phyloP scores from a whole-genome alignment of 2,888 invertebrate species.

The Tiphia femorata region DNA sequence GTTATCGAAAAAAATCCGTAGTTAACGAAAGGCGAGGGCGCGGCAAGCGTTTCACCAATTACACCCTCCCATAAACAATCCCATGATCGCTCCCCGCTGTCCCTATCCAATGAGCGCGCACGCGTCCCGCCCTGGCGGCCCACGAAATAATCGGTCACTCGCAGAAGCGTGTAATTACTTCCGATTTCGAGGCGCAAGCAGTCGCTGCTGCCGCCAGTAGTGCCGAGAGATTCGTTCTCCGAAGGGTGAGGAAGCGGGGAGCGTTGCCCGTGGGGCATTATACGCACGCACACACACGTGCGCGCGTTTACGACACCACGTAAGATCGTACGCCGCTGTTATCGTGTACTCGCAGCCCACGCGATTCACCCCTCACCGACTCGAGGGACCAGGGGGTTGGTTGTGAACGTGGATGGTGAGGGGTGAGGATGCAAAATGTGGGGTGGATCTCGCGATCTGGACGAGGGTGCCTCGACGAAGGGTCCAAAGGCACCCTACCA shows the following conservation, averaged over 20 bases:
- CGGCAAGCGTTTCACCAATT: too few relatives aligned
- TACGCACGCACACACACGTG: background rate
- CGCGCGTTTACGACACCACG: slow-evolving; percentile 26
- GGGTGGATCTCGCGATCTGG: background rate
- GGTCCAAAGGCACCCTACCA: background rate
- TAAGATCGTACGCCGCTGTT: slow-evolving; percentile 44
- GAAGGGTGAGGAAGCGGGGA: background rate
- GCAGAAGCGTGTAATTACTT: too few relatives aligned
- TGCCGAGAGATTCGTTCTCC: background rate
- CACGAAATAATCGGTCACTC: too few relatives aligned
- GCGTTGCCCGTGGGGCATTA: background rate
- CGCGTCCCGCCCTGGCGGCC: too few relatives aligned
- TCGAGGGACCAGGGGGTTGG: background rate
- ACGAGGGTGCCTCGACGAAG: background rate
- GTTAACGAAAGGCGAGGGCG: too few relatives aligned
- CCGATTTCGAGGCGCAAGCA: too few relatives aligned
- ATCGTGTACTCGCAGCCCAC: slow-evolving; percentile 55
- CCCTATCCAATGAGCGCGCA: too few relatives aligned
- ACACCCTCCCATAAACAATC: too few relatives aligned
- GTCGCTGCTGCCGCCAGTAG: background rate
- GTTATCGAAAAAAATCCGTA: too few relatives aligned
- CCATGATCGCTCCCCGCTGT: too few relatives aligned
- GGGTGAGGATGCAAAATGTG: background rate
- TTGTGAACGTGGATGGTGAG: background rate
- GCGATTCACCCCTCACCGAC: slow-evolving; percentile 44